Conservation (phyloP, 2,113 vertebrate species). For the Chunga burmeisteri region DNA sequence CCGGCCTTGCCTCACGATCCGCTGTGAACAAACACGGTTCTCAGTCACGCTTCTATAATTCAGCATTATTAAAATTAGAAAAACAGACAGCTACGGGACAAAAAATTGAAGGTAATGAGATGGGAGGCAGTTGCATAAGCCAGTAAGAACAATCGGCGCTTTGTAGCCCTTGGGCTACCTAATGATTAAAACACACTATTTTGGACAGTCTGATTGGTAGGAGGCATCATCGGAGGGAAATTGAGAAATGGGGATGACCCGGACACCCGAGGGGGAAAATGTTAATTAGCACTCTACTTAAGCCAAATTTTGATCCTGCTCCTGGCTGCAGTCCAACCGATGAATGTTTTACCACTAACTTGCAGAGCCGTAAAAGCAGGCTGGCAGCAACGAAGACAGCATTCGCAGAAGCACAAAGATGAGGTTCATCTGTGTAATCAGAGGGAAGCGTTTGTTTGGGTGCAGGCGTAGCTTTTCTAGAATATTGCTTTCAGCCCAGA, state of each 20-base stretch:
- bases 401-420: not conserved
- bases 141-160: constrained; percentile 35
- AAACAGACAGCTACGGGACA: constrained; percentile 33
- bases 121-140: constrained; percentile 39
- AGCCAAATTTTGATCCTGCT: not conserved
- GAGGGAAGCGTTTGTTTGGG: not conserved
- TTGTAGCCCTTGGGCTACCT: constrained; percentile 48
- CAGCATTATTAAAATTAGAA: constrained; percentile 42
- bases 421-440: not conserved
- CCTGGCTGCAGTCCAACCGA: not conserved
- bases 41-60: constrained; percentile 54
- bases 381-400: not conserved
- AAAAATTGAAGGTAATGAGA: constrained; percentile 62
- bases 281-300: constrained; percentile 43
- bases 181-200: constrained; percentile 49
- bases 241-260: not conserved
- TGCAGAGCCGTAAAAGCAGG: not conserved
- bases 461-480: not conserved
- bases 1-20: not conserved
- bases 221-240: constrained; percentile 4
- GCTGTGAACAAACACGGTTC: not conserved
- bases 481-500: not conserved
- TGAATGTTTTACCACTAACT: not conserved
- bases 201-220: constrained; percentile 29
- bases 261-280: not conserved